Conservation (phyloP, 2,113 vertebrate genomes). For the Oncorhynchus clarkii region DNA sequence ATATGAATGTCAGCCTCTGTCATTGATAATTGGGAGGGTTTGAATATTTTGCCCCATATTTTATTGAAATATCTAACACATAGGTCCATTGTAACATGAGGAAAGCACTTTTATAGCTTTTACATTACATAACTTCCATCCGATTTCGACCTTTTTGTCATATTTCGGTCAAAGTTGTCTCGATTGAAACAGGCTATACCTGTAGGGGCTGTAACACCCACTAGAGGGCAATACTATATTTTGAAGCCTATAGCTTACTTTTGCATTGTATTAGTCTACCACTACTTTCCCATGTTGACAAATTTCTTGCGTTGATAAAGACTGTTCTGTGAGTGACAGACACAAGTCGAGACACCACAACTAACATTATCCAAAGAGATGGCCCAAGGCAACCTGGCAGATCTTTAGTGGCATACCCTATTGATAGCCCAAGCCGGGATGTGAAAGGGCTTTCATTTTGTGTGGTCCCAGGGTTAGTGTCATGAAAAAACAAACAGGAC, state of each 20-base stretch:
- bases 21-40: slow-evolving; percentile 40
- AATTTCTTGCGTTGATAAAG: not conserved
- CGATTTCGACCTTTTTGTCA: not conserved
- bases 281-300: not conserved
- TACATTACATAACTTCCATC: not conserved
- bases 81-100: slow-evolving; percentile 41
- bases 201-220: not conserved
- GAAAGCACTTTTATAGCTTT: not conserved
- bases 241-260: not conserved
- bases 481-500: slow-evolving; percentile 71
- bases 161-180: not conserved
- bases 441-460: slow-evolving; percentile 61
- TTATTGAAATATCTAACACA: not conserved
- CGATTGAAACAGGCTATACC: not conserved
- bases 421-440: slow-evolving; percentile 51
- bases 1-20: slow-evolving; percentile 52
- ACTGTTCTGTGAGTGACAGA: slow-evolving; percentile 12
- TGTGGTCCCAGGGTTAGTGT: slow-evolving; percentile 62
- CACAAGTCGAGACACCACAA: slow-evolving; percentile 23
- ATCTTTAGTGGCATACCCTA: slow-evolving; percentile 41
- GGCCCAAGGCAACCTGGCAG: slow-evolving; percentile 40
- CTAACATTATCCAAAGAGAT: slow-evolving; percentile 25
- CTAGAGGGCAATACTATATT: not conserved
- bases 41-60: not conserved
- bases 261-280: not conserved